Base-by-base conservation (phyloP, 2,797 vertebrate genomes). In the Notolepis coatsorum region DNA sequence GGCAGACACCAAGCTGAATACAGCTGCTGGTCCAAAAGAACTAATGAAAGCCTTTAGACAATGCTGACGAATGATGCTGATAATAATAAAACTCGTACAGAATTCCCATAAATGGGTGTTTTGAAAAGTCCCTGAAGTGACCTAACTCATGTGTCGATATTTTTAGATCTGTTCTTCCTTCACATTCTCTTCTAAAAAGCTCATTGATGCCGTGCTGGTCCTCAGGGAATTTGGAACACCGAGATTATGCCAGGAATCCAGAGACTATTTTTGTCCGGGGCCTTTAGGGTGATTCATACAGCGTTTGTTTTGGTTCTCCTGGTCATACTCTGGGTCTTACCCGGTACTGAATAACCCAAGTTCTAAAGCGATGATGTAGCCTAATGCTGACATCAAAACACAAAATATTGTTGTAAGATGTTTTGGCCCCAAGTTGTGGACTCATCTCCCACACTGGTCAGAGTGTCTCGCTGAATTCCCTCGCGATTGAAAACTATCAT, bases 91-190 rank as follows among this genome's bases (percentile, higher is more conserved):
- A 30, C 15, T 23, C 3, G 55, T 15, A 18, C 1, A 65, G 61
- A 60, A 75, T 59, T 6, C 15, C 79, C 76, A 72, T 85, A 82
- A 75, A 85, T 68, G 82, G 79, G 61, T 61, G 51, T 68, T 77
- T 48, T 9, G 17, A 18, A 23, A 64, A 52, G 21, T 30, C 12
- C 53, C 28, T 35, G 20, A 51, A 59, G 52, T 60, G 49, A 75
- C 39, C 38, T 72, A 46, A 80, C 73, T 68, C 61, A n/a, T 31
- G 4, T 28, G 4, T 24, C 43, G 64, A 61, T 71, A 68, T 81
- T 64, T 72, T 79, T 61, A 50, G 67, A 59, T 12, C 15, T 17
- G 0, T 3, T 35, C 52, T 52, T 2, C 38, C 28, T 48, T 56
- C 52, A 49, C 41, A 54, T 71, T 67, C 25, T 28, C 71, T 21